These are phyloP conservation scores for Nylanderia fulva DNA, from an alignment of 1,140 invertebrate species.

Conservation along the genomic window DNA sequence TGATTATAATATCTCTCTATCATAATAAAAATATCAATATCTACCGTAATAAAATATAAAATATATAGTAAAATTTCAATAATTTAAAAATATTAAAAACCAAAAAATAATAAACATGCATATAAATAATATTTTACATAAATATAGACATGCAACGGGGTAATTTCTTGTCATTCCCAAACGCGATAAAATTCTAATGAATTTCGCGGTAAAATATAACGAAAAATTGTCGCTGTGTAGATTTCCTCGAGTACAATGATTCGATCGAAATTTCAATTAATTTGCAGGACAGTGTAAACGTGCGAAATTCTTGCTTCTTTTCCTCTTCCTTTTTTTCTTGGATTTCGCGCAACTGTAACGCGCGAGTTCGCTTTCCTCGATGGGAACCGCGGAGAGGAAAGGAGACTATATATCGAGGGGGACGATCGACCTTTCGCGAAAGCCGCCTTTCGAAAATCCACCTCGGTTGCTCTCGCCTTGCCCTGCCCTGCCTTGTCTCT, in stretches of 20 bases:
- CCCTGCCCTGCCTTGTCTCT: slow-evolving; percentile 2
- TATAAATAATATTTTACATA: too few species aligned
- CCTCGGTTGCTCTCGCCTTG: slow-evolving; percentile 51
- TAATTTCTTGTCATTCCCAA: too few species aligned
- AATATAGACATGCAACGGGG: too few species aligned
- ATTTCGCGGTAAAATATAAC: too few species aligned
- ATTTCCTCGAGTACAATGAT: background rate
- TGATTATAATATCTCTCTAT: too few species aligned
- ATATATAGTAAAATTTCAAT: too few species aligned
- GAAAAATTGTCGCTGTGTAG: too few species aligned
- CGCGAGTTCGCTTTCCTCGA: slow-evolving; percentile 63
- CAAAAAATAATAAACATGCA: too few species aligned
- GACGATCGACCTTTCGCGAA: slow-evolving; percentile 70
- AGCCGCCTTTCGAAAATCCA: slow-evolving; percentile 71
- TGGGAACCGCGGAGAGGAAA: slow-evolving; percentile 17
- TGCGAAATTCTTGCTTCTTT: slow-evolving; percentile 28
- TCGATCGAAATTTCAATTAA: slow-evolving; percentile 11
- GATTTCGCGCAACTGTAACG: background rate
- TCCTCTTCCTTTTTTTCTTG: background rate
- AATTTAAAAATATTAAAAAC: too few species aligned
- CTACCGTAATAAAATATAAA: too few species aligned
- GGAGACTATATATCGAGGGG: slow-evolving; percentile 57
- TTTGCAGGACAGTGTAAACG: background rate
- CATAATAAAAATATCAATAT: too few species aligned
- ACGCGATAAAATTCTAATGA: too few species aligned